Percentiles rank a stretch among this genome's conserved stretches.
phyloP scores from a whole-genome alignment of 2,888 invertebrate species.

The Dryocosmus kuriphilus region DNA sequence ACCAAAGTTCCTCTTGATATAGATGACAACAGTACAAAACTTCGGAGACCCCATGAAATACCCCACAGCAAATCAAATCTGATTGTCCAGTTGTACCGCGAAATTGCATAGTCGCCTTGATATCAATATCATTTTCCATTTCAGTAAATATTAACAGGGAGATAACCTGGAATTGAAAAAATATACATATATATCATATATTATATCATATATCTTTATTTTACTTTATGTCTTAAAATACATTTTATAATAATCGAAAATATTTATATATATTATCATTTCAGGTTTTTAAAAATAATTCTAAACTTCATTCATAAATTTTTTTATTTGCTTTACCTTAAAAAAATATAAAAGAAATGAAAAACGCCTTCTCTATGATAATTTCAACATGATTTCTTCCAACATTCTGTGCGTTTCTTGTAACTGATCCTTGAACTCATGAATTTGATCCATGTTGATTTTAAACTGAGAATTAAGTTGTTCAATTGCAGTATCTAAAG shows the following conservation, averaged over 20 bases:
- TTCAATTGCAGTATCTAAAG: conserved; percentile 62
- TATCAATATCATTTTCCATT: too few species aligned
- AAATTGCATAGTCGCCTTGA: too few species aligned
- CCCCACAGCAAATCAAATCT: conserved; percentile 94
- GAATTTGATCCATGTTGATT: conserved; percentile 66
- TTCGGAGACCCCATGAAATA: too few species aligned
- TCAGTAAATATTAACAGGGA: too few species aligned
- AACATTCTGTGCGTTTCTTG: conserved; percentile 68
- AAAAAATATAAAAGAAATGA: conserved; percentile 43
- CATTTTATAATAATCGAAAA: conserved; percentile 25
- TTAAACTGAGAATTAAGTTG: conserved; percentile 65
- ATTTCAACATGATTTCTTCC: conserved; percentile 62
- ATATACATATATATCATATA: too few species aligned
- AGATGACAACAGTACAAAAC: conserved; percentile 91
- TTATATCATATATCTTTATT: too few species aligned
- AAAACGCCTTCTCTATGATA: background rate
- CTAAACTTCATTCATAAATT: background rate
- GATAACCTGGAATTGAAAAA: too few species aligned
- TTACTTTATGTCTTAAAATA: too few species aligned
- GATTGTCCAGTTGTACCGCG: conserved; percentile 90
- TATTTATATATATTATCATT: too few species aligned
- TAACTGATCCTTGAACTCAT: conserved; percentile 67
- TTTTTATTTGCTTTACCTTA: background rate
- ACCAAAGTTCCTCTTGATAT: too few species aligned
- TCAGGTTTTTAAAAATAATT: too few species aligned